A percentile compares a stretch with the other conserved stretches of the same genome.
These are phyloP conservation scores for Peromyscus attwateri DNA, from an alignment of 2,797 vertebrate species.

Conservation along the genomic window DNA sequence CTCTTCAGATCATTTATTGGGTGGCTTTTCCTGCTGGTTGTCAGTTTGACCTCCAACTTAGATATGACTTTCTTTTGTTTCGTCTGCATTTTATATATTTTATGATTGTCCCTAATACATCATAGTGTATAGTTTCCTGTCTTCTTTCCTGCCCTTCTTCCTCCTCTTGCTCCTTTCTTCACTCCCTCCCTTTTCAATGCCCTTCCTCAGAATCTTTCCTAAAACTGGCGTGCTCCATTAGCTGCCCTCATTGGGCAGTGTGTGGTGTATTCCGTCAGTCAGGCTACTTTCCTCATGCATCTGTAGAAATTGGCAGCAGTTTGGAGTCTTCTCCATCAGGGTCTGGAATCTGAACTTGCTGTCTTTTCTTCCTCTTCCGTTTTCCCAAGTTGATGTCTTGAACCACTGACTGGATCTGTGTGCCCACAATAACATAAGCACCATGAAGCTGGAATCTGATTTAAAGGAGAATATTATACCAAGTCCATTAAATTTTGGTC, in stretches of 20 bases:
- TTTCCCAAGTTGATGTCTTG: constrained; percentile 67
- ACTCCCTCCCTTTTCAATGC: background rate
- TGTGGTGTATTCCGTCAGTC: constrained; percentile 24
- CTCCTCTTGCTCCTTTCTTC: background rate
- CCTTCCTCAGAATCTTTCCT: constrained; percentile 38
- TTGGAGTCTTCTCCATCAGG: constrained; percentile 19
- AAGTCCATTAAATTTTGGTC: background rate
- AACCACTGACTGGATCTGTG: constrained; percentile 69
- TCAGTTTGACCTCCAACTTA: constrained; percentile 29
- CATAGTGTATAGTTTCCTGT: background rate
- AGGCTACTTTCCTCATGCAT: constrained; percentile 43
- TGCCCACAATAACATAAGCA: constrained; percentile 72
- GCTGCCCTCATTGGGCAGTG: background rate
- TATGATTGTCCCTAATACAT: constrained; percentile 6
- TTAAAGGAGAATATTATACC: constrained; percentile 31
- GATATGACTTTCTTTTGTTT: constrained; percentile 50
- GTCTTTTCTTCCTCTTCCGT: constrained; percentile 73
- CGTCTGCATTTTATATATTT: constrained; percentile 40
- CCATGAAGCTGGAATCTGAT: constrained; percentile 47
- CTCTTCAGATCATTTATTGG: background rate
- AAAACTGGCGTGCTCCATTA: background rate
- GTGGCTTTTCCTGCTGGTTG: background rate
- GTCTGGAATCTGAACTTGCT: constrained; percentile 58
- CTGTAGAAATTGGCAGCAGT: constrained; percentile 33
- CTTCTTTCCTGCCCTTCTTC: background rate